Evolutionary conservation across 2,888 invertebrate genomes (phyloP).

Genomic region (Macaria liturata): DNA sequence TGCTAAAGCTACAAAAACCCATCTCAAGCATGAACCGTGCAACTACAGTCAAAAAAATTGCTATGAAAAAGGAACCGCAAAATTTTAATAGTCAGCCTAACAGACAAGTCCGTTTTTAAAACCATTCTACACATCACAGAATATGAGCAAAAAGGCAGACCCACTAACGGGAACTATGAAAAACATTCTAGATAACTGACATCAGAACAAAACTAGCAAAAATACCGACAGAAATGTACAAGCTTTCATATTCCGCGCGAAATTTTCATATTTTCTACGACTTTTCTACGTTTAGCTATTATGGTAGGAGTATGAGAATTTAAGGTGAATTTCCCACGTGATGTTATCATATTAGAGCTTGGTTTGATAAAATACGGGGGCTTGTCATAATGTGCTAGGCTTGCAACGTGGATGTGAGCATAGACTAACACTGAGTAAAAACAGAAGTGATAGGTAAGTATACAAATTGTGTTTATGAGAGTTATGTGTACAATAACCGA

Average conservation of each 20-base stretch:
- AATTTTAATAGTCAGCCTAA: conserved; percentile 44
- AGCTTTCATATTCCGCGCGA: conserved; percentile 38
- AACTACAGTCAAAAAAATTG: conserved; percentile 1
- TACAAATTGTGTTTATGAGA: no score
- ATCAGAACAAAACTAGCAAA: conserved; percentile 35
- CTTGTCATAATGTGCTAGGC: conserved; percentile 73
- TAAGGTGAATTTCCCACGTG: conserved; percentile 51
- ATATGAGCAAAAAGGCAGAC: conserved; percentile 36
- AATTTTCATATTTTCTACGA: conserved; percentile 34
- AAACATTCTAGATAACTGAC: conserved; percentile 39
- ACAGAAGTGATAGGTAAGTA: no score
- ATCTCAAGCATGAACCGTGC: neutral
- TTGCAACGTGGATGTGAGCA: conserved; percentile 46
- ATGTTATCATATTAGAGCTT: conserved; percentile 46
- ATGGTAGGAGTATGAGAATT: conserved; percentile 46
- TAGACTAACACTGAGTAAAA: conserved; percentile 45
- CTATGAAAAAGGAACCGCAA: conserved; percentile 31
- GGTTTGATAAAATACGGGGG: conserved; percentile 47
- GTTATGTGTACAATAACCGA: no score
- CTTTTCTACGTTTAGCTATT: conserved; percentile 44
- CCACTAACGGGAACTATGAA: conserved; percentile 51
- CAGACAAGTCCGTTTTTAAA: conserved; percentile 40
- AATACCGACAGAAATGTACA: conserved; percentile 20
- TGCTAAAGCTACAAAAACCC: no score
- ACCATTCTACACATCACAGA: conserved; percentile 37